Conservation (phyloP, 2,888 invertebrate species). For the Syrista parreyssii region DNA sequence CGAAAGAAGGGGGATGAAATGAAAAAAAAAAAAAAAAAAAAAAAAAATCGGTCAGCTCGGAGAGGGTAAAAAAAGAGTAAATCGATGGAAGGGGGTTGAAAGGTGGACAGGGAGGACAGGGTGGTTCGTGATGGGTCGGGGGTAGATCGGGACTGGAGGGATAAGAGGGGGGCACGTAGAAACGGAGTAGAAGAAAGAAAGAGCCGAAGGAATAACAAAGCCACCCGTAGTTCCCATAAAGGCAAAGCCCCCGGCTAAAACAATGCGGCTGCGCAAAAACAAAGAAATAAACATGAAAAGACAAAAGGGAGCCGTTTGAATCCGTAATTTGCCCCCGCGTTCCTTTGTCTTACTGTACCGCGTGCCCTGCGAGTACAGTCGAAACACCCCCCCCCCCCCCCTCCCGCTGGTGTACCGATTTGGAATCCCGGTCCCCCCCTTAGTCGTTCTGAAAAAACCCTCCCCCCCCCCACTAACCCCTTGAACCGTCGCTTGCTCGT, state of each 20-base stretch:
- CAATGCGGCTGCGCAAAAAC: conserved; percentile 61
- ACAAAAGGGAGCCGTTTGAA: conserved; percentile 64
- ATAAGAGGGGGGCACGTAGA: conserved; percentile 30
- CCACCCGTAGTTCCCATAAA: conserved; percentile 46
- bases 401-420: conserved; percentile 5
- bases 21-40: conserved; percentile 28
- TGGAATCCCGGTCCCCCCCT: conserved; percentile 31
- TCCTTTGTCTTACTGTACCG: conserved; percentile 57
- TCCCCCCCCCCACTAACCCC: background rate
- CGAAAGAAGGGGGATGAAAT: conserved; percentile 33
- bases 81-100: no score
- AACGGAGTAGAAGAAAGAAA: conserved; percentile 11
- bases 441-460: no score
- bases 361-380: conserved; percentile 21
- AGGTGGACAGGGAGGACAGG: no score
- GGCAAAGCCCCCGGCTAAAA: conserved; percentile 48
- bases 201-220: conserved; percentile 52
- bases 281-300: conserved; percentile 64
- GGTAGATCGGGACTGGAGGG: conserved; percentile 12
- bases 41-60: conserved; percentile 29
- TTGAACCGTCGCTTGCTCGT: background rate
- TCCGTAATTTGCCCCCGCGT: conserved; percentile 61
- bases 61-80: conserved; percentile 13
- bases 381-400: no score
- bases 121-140: no score